Evolutionary conservation across 2,797 vertebrate genomes (phyloP).

Genomic region (Melanotaenia maccullochi): DNA sequence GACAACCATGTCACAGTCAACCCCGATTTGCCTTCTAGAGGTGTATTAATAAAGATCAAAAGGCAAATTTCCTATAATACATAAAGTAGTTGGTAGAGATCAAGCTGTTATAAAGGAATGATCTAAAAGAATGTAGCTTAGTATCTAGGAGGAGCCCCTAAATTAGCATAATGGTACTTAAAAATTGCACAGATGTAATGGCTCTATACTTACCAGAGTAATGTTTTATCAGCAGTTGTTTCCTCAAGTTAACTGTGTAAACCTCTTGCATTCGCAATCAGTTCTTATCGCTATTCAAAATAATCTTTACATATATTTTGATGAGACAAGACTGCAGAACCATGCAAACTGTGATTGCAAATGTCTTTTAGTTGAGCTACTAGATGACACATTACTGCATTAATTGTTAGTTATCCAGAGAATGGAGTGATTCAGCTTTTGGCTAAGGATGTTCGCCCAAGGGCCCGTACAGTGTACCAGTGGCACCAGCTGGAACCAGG

Average conservation of each 20-base stretch:
- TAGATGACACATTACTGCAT: conserved; percentile 6
- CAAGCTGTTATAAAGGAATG: background rate
- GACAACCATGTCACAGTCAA: background rate
- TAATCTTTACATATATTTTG: background rate
- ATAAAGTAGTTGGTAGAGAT: too few relatives aligned
- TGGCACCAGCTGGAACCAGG: conserved; percentile 93
- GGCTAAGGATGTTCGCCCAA: conserved; percentile 87
- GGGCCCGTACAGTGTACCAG: conserved; percentile 89
- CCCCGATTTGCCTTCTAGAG: too few relatives aligned
- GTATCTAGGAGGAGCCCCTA: background rate
- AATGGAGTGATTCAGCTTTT: conserved; percentile 89
- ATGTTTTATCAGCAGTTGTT: too few relatives aligned
- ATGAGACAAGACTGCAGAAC: background rate
- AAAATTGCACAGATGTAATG: background rate
- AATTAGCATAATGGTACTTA: background rate
- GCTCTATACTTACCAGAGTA: background rate
- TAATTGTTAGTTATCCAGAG: conserved; percentile 89
- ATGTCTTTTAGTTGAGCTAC: conserved; percentile 23
- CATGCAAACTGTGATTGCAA: conserved; percentile 34
- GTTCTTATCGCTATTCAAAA: background rate
- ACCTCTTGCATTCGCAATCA: background rate
- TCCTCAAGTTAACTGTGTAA: background rate
- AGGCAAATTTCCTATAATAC: background rate
- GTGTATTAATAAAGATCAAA: too few relatives aligned
- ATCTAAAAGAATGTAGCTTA: background rate